Percentiles rank a stretch among this genome's conserved stretches.
phyloP scores from a whole-genome alignment of 2,797 vertebrate species.

The Cirrhinus molitorella region DNA sequence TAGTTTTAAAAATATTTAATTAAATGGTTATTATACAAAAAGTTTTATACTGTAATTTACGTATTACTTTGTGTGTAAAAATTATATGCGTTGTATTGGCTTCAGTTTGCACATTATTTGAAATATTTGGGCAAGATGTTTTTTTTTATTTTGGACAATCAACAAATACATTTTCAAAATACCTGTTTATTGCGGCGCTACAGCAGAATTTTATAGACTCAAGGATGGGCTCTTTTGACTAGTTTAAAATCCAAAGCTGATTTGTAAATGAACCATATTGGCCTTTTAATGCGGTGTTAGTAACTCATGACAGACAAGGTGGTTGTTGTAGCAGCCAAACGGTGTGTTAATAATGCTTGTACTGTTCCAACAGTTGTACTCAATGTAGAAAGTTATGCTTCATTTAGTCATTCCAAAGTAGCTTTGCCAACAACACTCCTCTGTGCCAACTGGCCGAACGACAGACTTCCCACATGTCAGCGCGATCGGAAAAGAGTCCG shows the following conservation, averaged over 20 bases:
- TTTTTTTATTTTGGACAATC: too few species aligned
- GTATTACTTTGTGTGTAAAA: not conserved
- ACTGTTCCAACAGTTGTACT: not conserved
- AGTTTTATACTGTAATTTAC: too few species aligned
- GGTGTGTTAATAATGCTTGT: constrained; percentile 6
- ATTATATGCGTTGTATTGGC: not conserved
- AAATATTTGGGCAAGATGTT: not conserved
- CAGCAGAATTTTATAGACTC: not conserved
- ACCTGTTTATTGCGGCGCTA: not conserved
- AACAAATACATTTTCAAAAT: not conserved
- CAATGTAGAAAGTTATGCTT: constrained; percentile 3
- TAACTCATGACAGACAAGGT: not conserved
- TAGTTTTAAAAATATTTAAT: not conserved
- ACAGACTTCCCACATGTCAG: constrained; percentile 35
- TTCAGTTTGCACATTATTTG: not conserved
- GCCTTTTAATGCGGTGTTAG: not conserved
- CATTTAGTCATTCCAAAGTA: constrained; percentile 10
- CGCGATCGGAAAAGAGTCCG: constrained; percentile 17
- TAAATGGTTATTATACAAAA: not conserved
- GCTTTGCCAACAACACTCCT: constrained; percentile 1
- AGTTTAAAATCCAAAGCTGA: not conserved
- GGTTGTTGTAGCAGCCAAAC: not conserved
- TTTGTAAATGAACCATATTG: not conserved
- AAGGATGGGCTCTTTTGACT: not conserved
- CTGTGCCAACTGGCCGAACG: constrained; percentile 5